Evolutionary conservation across 2,113 vertebrate species (phyloP), one percentile per base, ranked within the genome.

Genomic region (Alectura lathami): DNA sequence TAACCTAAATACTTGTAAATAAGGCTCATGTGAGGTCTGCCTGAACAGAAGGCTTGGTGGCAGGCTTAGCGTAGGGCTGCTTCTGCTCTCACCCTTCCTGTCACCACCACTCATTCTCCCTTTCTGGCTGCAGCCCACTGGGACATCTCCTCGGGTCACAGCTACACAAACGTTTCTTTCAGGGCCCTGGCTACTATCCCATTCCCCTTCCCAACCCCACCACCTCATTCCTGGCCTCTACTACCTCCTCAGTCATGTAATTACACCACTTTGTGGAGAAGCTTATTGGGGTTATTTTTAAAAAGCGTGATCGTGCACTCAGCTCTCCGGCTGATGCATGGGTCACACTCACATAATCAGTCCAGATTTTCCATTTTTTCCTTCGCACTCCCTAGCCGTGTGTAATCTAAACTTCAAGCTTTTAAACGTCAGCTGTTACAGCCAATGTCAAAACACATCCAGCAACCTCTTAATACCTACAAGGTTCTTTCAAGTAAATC

Each of bases 401-500:
- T 81, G 80, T 83, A 91, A 83, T 77, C 76, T 83, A 77, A 90
- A 75, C 76, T 86, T 74, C 72, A 88, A 90, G 91, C 83, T 86
- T 93, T 94, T 77, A 91, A 95, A 72, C 76, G 86, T 93, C 76
- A 93, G 51, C 32, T 17, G 13, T 88, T 88, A 62, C 32, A 93
- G 86, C 68, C 96, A 92, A 81, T 8, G 23, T 69, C 86, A 50
- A 86, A 95, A 81, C 76, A 90, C 54, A 88, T 90, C 86, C 95
- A 94, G 70, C 45, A 88, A 29, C 20, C 47, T 88, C 86, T 91
- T 96, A 90, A 70, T 95, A 88, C 92, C 88, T 75, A 47, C 38
- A 36, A 22, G 88, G 76, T 81, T 81, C 94, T 95, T 96, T 95
- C 92, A 96, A 88, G 90, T 94, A 92, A 83, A 93, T 96, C 94